Conservation (phyloP, 2,113 vertebrate species). For the Aegithalos caudatus region DNA sequence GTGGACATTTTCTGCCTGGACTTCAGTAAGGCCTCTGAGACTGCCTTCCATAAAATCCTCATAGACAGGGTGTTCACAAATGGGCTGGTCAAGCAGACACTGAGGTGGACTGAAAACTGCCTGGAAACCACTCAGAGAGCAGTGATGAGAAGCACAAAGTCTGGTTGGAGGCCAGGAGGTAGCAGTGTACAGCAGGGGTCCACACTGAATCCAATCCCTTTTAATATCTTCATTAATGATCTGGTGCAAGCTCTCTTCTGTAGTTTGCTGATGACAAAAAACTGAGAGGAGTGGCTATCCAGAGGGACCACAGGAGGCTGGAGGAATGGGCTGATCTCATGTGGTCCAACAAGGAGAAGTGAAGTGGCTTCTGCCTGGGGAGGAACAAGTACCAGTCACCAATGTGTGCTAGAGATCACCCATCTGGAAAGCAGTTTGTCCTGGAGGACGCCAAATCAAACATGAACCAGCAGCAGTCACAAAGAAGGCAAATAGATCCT, state of each 20-base stretch:
- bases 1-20: neutral
- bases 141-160: neutral
- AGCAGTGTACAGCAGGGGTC: neutral
- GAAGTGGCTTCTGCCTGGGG: neutral
- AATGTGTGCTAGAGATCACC: neutral
- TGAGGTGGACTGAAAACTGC: neutral
- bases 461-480: neutral
- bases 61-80: neutral
- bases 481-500: neutral
- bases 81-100: neutral
- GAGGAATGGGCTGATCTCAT: neutral
- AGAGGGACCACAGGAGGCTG: neutral
- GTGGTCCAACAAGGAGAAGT: neutral
- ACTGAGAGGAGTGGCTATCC: neutral
- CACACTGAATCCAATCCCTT: neutral
- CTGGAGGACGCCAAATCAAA: fast-evolving
- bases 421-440: neutral
- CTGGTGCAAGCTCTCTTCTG: too few species aligned
- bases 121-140: neutral
- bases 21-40: neutral
- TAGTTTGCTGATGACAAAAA: neutral
- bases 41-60: neutral
- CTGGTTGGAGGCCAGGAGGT: neutral
- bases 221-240: neutral
- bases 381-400: neutral